These are phyloP conservation scores for Noctua janthe DNA, from an alignment of 2,888 invertebrate species.

Conservation along the genomic window DNA sequence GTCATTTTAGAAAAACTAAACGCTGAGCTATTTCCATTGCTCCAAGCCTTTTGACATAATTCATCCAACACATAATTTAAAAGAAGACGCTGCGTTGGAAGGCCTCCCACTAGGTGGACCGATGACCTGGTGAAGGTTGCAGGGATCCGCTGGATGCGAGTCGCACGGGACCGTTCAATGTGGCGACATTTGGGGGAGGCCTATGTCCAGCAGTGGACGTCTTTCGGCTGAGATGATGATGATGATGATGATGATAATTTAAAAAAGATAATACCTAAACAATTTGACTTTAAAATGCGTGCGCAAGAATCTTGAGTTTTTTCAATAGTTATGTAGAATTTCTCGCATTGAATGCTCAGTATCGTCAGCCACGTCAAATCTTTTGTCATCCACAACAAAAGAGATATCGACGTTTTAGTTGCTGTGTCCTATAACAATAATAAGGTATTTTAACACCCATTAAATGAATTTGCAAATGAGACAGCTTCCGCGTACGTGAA, in stretches of 20 bases:
- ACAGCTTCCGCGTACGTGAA: no score
- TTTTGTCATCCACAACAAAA: neutral
- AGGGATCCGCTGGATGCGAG: no score
- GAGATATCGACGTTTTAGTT: neutral
- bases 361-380: neutral
- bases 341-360: neutral
- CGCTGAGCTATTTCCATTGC: neutral
- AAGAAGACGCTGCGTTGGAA: neutral
- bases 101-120: no score
- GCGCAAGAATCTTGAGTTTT: neutral
- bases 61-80: neutral
- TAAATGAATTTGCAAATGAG: no score
- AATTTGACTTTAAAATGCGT: neutral
- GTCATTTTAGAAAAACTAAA: neutral
- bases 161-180: no score
- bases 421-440: neutral
- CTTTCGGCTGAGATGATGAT: no score
- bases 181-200: no score
- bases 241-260: no score
- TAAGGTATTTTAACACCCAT: neutral
- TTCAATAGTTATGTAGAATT: neutral
- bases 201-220: no score
- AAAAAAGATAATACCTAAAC: neutral
- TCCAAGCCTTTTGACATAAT: neutral
- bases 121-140: no score